phyloP scores from a whole-genome alignment of 2,797 vertebrate genomes.

The Darevskia mixta region DNA sequence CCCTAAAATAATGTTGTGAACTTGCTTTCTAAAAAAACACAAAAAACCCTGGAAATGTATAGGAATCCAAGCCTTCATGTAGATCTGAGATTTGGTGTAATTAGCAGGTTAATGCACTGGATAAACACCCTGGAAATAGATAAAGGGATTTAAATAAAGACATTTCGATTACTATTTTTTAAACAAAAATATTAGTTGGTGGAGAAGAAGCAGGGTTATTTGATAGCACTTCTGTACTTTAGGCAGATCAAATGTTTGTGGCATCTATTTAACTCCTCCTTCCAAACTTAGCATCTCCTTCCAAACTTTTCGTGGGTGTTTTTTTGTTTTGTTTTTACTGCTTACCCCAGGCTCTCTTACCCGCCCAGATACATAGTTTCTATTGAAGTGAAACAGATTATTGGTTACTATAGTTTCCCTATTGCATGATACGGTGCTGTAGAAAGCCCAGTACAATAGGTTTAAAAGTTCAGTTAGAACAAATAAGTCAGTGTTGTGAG shows the following conservation, averaged over 20 bases:
- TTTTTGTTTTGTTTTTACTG: conserved; percentile 63
- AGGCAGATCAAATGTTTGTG: conserved; percentile 73
- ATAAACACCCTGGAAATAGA: conserved; percentile 53
- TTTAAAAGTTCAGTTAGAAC: conserved; percentile 72
- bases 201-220: conserved; percentile 52
- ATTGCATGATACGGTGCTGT: conserved; percentile 76
- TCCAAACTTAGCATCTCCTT: conserved; percentile 60
- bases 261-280: conserved; percentile 61
- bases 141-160: conserved; percentile 28
- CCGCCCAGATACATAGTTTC: conserved; percentile 86
- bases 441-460: conserved; percentile 78
- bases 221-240: conserved; percentile 44
- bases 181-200: conserved; percentile 35
- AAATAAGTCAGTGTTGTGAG: conserved; percentile 69
- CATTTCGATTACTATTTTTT: conserved; percentile 44
- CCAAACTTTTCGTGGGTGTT: conserved; percentile 62
- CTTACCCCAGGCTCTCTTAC: conserved; percentile 84
- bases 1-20: neutral
- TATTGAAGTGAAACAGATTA: conserved; percentile 86
- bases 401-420: conserved; percentile 88
- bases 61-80: neutral
- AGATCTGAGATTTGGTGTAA: conserved; percentile 18
- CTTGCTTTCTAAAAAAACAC: neutral
- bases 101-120: conserved; percentile 34
- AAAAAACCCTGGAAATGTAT: neutral